Evolutionary conservation across 92 coral and sea anemone genomes (phyloP), one percentile per base, ranked within the genome.

Genomic region (Umimayanthus chanpuru): DNA sequence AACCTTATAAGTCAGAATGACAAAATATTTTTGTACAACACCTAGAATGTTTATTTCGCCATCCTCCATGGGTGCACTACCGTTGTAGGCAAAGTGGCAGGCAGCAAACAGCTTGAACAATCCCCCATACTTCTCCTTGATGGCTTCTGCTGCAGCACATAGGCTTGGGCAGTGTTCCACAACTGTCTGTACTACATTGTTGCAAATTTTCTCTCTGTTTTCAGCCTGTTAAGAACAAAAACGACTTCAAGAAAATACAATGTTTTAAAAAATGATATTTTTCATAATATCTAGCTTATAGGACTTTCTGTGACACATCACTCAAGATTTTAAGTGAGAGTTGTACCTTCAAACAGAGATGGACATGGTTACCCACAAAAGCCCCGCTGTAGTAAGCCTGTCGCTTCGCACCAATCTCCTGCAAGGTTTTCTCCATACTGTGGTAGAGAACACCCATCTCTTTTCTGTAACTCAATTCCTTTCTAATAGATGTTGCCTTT

Each of bases 331-430:
- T 32, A 32, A 32, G 36, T 32, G 36, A 32, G 36, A 32, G 36
- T 32, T 32, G 8, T 75, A 75, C 79, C 79, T 77, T n/a, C 32
- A 87, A 53, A 68, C 89, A 87, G 4, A 67, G 61, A 26, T 87
- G 40, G 50, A 87, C 84, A 77, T 87, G 89, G 44, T 87, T 87
- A 18, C 77, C 85, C 18, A 79, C 65, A 87, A 78, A 87, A 21
- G 56, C 41, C 14, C 68, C 74, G 39, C 89, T 87, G 66, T 87
- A 73, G 23, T 56, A 79, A 4, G 61, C 85, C 38, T 75, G 89
- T n/a, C 89, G 14, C 56, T 86, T 50, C 36, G 58, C 82, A 86
- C 58, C 58, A 7, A 53, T 74, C 0, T 10, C 3, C 25, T 86
- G 82, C 7, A 86, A 43, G 40, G 58, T 49, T 29, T 53, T 36